phyloP scores from a whole-genome alignment of 1,140 invertebrate genomes.

The Coelopa frigida region DNA sequence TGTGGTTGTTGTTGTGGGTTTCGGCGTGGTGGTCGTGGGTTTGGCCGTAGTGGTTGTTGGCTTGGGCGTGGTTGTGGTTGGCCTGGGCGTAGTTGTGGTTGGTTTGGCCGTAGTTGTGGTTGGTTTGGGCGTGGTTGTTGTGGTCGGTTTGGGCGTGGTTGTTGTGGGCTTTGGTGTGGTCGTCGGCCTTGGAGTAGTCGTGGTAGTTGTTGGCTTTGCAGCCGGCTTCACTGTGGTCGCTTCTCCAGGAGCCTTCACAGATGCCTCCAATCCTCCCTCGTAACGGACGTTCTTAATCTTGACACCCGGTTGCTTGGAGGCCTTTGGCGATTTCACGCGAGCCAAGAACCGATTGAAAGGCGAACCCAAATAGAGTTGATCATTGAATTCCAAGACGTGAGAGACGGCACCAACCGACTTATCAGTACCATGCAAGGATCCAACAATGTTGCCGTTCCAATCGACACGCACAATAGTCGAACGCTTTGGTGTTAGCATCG shows the following conservation, averaged over 20 bases:
- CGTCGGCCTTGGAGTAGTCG: slow-evolving; percentile 19
- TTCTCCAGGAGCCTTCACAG: slow-evolving; percentile 16
- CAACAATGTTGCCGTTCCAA: slow-evolving; percentile 57
- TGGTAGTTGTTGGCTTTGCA: slow-evolving; percentile 19
- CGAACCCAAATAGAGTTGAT: slow-evolving; percentile 53
- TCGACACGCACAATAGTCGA: slow-evolving; percentile 52
- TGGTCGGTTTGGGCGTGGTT: slow-evolving; percentile 21
- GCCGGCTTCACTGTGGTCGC: slow-evolving; percentile 17
- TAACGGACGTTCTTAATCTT: slow-evolving; percentile 39
- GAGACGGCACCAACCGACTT: slow-evolving; percentile 44
- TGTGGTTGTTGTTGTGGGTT: slow-evolving; percentile 18
- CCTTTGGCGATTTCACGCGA: slow-evolving; percentile 50
- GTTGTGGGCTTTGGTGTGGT: slow-evolving; percentile 18
- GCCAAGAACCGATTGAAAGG: slow-evolving; percentile 61
- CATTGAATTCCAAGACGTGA: slow-evolving; percentile 54
- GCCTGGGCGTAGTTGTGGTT: slow-evolving; percentile 22
- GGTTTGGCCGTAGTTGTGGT: slow-evolving; percentile 18
- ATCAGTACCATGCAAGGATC: slow-evolving; percentile 51
- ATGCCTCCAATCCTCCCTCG: slow-evolving; percentile 32
- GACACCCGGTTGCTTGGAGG: slow-evolving; percentile 41
- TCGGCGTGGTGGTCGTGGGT: slow-evolving; percentile 14
- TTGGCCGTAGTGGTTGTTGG: slow-evolving; percentile 17
- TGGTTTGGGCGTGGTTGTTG: slow-evolving; percentile 13
- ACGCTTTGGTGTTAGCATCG: slow-evolving; percentile 39
- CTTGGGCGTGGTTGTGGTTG: slow-evolving; percentile 16